These are phyloP conservation scores for Halcyon chelicuti DNA, from an alignment of 2,797 vertebrate genomes.

Conservation along the genomic window DNA sequence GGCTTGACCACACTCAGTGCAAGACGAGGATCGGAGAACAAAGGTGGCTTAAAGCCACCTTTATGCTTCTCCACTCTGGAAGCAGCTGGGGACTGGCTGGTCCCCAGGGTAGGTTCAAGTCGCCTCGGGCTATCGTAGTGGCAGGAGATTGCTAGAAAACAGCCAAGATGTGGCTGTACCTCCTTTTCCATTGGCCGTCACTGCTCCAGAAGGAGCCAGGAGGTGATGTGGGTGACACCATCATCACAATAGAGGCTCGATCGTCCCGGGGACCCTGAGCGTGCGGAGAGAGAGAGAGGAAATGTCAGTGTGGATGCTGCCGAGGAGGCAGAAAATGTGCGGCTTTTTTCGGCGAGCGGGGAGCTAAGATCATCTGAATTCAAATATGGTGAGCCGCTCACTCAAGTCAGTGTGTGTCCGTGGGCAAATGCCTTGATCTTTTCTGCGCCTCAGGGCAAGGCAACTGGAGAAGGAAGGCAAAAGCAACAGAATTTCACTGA, in stretches of 20 bases:
- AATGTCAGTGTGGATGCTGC: not conserved
- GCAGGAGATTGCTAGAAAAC: not conserved
- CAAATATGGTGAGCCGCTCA: not conserved
- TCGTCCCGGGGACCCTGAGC: not conserved
- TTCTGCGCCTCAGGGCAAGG: slow-evolving; percentile 22
- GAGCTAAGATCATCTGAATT: not conserved
- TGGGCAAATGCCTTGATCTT: slow-evolving; percentile 26
- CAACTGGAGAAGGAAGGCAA: not conserved
- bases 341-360: not conserved
- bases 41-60: slow-evolving; percentile 68
- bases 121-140: not conserved
- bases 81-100: slow-evolving; percentile 41
- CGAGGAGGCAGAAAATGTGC: not conserved
- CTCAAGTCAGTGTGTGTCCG: slow-evolving; percentile 28
- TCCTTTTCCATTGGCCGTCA: not conserved
- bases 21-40: not conserved
- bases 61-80: not conserved
- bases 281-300: not conserved
- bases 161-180: not conserved
- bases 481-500: not conserved
- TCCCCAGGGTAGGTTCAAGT: not conserved
- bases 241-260: fast-evolving
- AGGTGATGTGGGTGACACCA: slow-evolving; percentile 28
- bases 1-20: not conserved
- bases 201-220: not conserved